Conservation (phyloP, 2,888 invertebrate genomes). For the Pediacus dermestoides region DNA sequence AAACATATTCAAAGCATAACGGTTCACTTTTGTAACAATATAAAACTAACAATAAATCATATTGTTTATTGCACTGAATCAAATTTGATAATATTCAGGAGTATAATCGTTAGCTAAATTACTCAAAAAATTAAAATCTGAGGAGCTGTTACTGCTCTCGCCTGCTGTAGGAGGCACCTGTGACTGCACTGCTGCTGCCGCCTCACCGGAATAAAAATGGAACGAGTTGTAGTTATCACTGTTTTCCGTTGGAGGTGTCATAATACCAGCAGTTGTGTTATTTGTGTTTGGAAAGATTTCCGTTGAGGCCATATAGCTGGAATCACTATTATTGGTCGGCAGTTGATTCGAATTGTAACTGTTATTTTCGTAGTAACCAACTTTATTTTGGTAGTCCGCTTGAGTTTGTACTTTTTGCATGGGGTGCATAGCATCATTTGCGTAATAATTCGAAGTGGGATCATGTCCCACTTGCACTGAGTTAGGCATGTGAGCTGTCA, state of each 20-base stretch:
- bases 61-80: slow-evolving; percentile 47
- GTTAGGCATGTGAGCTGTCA: slow-evolving; percentile 32
- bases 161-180: slow-evolving; percentile 52
- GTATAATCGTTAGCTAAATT: slow-evolving; percentile 90
- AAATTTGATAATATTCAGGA: slow-evolving; percentile 83
- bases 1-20: too few species aligned
- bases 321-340: slow-evolving; percentile 51
- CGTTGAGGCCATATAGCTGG: slow-evolving; percentile 47
- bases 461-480: slow-evolving; percentile 38
- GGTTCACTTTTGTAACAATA: slow-evolving; percentile 7
- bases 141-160: slow-evolving; percentile 87
- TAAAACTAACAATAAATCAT: slow-evolving; percentile 25
- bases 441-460: slow-evolving; percentile 38
- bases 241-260: slow-evolving; percentile 62
- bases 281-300: slow-evolving; percentile 50
- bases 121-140: slow-evolving; percentile 90
- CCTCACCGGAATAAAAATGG: slow-evolving; percentile 65
- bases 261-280: slow-evolving; percentile 52
- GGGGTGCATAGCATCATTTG: slow-evolving; percentile 40
- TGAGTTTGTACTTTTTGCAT: slow-evolving; percentile 41
- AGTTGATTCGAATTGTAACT: slow-evolving; percentile 48
- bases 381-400: slow-evolving; percentile 39
- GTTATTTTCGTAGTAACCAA: slow-evolving; percentile 58
- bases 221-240: slow-evolving; percentile 66
- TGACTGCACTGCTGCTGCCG: slow-evolving; percentile 41